These are phyloP conservation scores for Marasmarcha lunaedactyla DNA, from an alignment of 2,888 invertebrate genomes.

Conservation along the genomic window DNA sequence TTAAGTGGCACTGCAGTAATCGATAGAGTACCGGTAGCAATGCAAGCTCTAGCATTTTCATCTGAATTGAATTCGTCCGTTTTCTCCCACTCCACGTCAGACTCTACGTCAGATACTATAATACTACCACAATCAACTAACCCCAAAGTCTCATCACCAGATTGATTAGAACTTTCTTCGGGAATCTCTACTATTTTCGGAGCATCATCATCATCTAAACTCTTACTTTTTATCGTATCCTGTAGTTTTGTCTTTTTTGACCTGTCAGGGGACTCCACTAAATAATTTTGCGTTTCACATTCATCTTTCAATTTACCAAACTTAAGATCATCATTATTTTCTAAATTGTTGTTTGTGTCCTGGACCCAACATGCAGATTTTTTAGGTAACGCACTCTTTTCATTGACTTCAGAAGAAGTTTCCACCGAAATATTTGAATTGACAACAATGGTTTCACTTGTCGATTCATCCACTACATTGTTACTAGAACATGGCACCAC, in stretches of 20 bases:
- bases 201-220: conserved; percentile 55
- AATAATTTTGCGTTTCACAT: conserved; percentile 24
- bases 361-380: conserved; percentile 14
- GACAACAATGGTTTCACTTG: neutral
- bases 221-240: conserved; percentile 50
- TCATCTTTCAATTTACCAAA: conserved; percentile 8
- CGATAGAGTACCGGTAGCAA: conserved; percentile 42
- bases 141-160: conserved; percentile 30
- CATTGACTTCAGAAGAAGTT: neutral
- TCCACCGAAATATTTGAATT: neutral
- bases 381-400: too few species aligned
- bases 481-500: neutral
- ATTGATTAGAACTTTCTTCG: conserved; percentile 26
- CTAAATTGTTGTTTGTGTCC: conserved; percentile 35
- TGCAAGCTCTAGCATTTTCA: conserved; percentile 23
- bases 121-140: conserved; percentile 59
- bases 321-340: conserved; percentile 8
- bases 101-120: conserved; percentile 74
- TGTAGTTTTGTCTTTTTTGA: conserved; percentile 37
- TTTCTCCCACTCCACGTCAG: conserved; percentile 73
- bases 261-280: conserved; percentile 56
- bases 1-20: conserved; percentile 50
- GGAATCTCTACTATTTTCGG: conserved; percentile 54
- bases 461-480: neutral
- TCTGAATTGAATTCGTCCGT: conserved; percentile 43